phyloP scores from a whole-genome alignment of 2,888 invertebrate genomes.

The Rhodophaea formosa region DNA sequence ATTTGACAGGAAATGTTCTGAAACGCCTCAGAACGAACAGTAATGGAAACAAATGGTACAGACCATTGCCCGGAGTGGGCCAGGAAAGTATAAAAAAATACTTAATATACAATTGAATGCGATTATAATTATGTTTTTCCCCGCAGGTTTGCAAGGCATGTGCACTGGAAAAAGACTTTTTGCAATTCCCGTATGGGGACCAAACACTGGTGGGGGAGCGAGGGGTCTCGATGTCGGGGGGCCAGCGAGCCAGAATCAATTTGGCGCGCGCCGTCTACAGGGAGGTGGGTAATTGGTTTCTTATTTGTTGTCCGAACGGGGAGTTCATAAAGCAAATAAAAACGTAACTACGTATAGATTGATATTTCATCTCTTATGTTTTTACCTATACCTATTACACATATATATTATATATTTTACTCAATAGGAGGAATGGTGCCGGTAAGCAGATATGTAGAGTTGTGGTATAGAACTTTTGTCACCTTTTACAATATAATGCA shows the following conservation, averaged over 20 bases:
- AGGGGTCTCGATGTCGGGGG: conserved; percentile 86
- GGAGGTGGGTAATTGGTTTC: conserved; percentile 59
- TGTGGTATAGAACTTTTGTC: too few species aligned
- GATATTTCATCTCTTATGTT: background rate
- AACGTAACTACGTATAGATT: too few species aligned
- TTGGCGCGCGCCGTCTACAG: conserved; percentile 80
- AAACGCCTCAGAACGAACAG: too few species aligned
- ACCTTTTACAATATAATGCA: too few species aligned
- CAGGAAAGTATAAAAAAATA: too few species aligned
- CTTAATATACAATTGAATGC: too few species aligned
- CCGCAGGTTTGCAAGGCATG: conserved; percentile 72
- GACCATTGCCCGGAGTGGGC: too few species aligned
- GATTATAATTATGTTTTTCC: conserved; percentile 18
- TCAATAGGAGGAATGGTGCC: too few species aligned
- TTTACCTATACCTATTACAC: too few species aligned
- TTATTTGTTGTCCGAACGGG: conserved; percentile 37
- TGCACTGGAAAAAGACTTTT: conserved; percentile 76
- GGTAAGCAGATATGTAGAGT: too few species aligned
- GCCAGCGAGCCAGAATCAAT: conserved; percentile 87
- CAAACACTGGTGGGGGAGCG: conserved; percentile 86
- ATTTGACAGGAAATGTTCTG: too few species aligned
- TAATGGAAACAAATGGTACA: too few species aligned
- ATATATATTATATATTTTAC: conserved; percentile 11
- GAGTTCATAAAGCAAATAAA: conserved; percentile 30
- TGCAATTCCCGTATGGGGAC: conserved; percentile 84